Conservation (phyloP, 2,888 invertebrate species). For the Tridacna crocea region DNA sequence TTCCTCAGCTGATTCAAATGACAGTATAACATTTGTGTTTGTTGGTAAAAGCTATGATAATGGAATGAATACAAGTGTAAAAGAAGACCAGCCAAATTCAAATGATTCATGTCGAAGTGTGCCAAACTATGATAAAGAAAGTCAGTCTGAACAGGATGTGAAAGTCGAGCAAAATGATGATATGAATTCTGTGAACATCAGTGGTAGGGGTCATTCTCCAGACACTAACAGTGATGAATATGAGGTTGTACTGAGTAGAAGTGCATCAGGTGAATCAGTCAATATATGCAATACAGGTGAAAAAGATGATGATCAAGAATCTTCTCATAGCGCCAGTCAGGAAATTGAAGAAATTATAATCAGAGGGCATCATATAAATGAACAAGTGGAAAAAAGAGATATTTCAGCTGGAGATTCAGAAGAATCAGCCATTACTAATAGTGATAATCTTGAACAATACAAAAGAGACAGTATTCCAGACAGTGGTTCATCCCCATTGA, state of each 20-base stretch:
- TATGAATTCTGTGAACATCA: slow-evolving; percentile 31
- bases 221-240: slow-evolving; percentile 16
- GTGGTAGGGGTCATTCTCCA: slow-evolving; percentile 43
- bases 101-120: slow-evolving; percentile 29
- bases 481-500: slow-evolving; percentile 59
- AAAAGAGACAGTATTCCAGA: slow-evolving; percentile 30
- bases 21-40: slow-evolving; percentile 78
- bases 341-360: slow-evolving; percentile 54
- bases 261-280: slow-evolving; percentile 42
- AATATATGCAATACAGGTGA: slow-evolving; percentile 6
- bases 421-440: slow-evolving; percentile 7
- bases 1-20: slow-evolving; percentile 63
- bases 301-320: slow-evolving; percentile 27
- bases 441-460: slow-evolving; percentile 1
- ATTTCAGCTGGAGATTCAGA: slow-evolving; percentile 2
- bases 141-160: slow-evolving; percentile 24
- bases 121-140: slow-evolving; percentile 25
- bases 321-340: slow-evolving; percentile 56
- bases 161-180: not conserved
- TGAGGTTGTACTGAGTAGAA: slow-evolving; percentile 35
- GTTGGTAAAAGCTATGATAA: slow-evolving; percentile 54
- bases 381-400: slow-evolving; percentile 12
- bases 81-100: not conserved
- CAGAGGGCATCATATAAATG: slow-evolving; percentile 28
- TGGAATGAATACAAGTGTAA: slow-evolving; percentile 11